Conservation (phyloP, 2,888 invertebrate genomes). For the Auanema freiburgensis region DNA sequence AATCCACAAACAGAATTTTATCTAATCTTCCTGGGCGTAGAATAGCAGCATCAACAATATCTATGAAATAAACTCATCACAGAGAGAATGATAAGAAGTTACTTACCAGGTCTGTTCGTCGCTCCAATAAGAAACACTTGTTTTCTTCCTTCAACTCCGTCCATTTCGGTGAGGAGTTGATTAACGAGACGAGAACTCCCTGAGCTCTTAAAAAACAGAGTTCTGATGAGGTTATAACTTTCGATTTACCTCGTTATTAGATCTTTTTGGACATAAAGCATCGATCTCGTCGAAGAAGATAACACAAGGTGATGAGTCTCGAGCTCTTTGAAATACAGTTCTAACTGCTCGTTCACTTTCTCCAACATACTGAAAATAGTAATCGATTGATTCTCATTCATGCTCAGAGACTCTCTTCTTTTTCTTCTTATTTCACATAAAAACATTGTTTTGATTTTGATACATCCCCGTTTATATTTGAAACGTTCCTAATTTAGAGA, state of each 20-base stretch:
- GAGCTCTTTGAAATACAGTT: conserved; percentile 89
- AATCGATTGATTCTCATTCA: neutral
- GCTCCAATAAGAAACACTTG: conserved; percentile 94
- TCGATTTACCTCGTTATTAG: conserved; percentile 71
- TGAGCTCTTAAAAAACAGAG: conserved; percentile 59
- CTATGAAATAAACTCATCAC: conserved; percentile 47
- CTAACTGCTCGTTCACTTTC: conserved; percentile 95
- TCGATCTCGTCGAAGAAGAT: conserved; percentile 99
- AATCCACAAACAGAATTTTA: conserved; percentile 84
- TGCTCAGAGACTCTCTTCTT: too few species aligned
- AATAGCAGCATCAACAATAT: conserved; percentile 93
- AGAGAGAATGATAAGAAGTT: too few species aligned
- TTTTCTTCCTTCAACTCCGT: conserved; percentile 86
- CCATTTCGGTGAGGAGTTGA: conserved; percentile 96
- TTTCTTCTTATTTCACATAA: too few species aligned
- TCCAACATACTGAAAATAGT: conserved; percentile 79
- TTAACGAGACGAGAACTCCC: conserved; percentile 80
- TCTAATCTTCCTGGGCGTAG: conserved; percentile 86
- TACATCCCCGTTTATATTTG: too few species aligned
- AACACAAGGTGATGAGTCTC: conserved; percentile 93
- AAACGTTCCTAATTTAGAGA: too few species aligned
- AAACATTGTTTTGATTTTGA: too few species aligned
- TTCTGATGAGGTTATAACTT: neutral
- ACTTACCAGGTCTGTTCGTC: conserved; percentile 79
- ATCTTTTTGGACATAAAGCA: conserved; percentile 86